A percentile compares a stretch with the other conserved stretches of the same genome.
These are phyloP conservation scores for Rhinichthys osculus DNA, from an alignment of 2,797 vertebrate species.

Conservation along the genomic window DNA sequence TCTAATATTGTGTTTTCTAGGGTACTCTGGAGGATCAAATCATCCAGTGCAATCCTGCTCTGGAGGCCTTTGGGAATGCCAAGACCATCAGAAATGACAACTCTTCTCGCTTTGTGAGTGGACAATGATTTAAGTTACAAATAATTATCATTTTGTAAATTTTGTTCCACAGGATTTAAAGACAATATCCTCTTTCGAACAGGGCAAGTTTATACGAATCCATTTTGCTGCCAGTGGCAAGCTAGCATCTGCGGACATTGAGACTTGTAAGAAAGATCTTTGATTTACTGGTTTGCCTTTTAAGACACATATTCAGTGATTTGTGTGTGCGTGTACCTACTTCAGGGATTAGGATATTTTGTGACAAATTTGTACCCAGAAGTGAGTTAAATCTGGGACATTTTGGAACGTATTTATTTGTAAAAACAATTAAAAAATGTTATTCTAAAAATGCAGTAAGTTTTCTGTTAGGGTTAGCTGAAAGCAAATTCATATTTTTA, in stretches of 20 bases:
- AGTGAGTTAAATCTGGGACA: neutral
- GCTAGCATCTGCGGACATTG: slow-evolving; percentile 84
- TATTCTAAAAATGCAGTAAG: too few species aligned
- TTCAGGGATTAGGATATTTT: neutral
- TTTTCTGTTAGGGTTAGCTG: neutral
- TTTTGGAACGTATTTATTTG: neutral
- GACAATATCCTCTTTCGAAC: neutral
- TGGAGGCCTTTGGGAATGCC: slow-evolving; percentile 84
- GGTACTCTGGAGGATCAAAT: slow-evolving; percentile 81
- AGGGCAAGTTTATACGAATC: slow-evolving; percentile 91
- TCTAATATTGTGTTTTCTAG: slow-evolving; percentile 59
- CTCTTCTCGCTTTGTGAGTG: neutral
- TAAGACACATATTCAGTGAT: neutral
- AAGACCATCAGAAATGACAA: slow-evolving; percentile 52
- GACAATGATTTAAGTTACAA: slow-evolving; percentile 5
- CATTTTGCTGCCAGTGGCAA: slow-evolving; percentile 88
- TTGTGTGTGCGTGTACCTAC: neutral
- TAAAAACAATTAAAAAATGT: neutral
- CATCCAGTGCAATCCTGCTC: slow-evolving; percentile 79
- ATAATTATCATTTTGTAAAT: neutral
- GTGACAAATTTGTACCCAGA: neutral
- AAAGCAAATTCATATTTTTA: neutral
- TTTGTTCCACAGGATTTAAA: neutral
- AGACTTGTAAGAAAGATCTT: slow-evolving; percentile 81
- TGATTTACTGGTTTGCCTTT: neutral